Conservation (phyloP, 2,113 vertebrate species). For the Seriola rivoliana region DNA sequence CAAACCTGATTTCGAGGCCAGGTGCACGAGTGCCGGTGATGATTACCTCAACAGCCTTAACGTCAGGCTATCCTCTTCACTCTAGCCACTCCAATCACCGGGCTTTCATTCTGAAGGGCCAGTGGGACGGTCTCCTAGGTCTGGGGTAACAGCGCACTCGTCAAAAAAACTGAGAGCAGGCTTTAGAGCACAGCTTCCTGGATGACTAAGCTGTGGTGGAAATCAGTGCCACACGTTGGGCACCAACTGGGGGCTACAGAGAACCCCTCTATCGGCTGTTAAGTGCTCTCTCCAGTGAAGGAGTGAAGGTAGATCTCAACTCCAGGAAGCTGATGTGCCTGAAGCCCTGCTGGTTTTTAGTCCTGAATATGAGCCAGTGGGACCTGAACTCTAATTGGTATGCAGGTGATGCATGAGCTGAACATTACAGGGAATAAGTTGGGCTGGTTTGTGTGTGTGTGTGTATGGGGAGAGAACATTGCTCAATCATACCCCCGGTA, state of each 20-base stretch:
- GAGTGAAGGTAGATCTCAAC: slow-evolving; percentile 41
- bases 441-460: not conserved
- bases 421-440: slow-evolving; percentile 26
- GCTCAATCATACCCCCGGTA: slow-evolving; percentile 60
- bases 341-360: slow-evolving; percentile 45
- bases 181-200: slow-evolving; percentile 20
- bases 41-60: slow-evolving; percentile 63
- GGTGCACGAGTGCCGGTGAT: slow-evolving; percentile 49
- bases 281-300: slow-evolving; percentile 44
- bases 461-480: slow-evolving; percentile 4
- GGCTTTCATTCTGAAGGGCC: slow-evolving; percentile 71
- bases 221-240: slow-evolving; percentile 29
- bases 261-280: slow-evolving; percentile 37
- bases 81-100: slow-evolving; percentile 73
- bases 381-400: slow-evolving; percentile 62
- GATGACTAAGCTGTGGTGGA: slow-evolving; percentile 54
- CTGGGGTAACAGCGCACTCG: slow-evolving; percentile 23
- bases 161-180: slow-evolving; percentile 2
- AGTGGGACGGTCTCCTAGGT: slow-evolving; percentile 45
- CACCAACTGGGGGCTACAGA: slow-evolving; percentile 32
- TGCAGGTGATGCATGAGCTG: slow-evolving; percentile 62
- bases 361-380: slow-evolving; percentile 50
- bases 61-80: slow-evolving; percentile 53
- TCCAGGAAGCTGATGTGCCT: slow-evolving; percentile 52
- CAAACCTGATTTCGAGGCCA: slow-evolving; percentile 42